Conservation (phyloP, 2,888 invertebrate genomes). For the Eupithecia centaureata region DNA sequence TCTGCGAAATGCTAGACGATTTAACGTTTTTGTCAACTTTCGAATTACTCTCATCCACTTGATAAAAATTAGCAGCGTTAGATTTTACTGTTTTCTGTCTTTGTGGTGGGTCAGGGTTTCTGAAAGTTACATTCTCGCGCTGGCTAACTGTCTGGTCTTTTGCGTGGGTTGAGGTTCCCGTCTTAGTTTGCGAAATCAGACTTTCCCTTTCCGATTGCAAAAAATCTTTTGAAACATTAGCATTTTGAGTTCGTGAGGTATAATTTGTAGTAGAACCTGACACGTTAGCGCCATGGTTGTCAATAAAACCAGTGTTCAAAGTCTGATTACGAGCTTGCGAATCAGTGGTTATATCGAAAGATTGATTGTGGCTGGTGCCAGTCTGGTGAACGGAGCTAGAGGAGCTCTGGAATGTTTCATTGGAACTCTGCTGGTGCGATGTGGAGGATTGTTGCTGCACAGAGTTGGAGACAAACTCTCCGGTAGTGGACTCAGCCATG, state of each 20-base stretch:
- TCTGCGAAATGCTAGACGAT: slow-evolving; percentile 68
- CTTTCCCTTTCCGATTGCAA: slow-evolving; percentile 75
- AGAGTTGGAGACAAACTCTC: slow-evolving; percentile 75
- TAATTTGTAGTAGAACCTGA: slow-evolving; percentile 58
- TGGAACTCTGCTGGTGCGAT: slow-evolving; percentile 73
- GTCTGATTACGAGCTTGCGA: slow-evolving; percentile 70
- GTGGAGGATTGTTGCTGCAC: slow-evolving; percentile 69
- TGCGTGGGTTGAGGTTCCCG: slow-evolving; percentile 44
- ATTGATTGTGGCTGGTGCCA: slow-evolving; percentile 69
- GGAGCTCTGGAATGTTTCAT: slow-evolving; percentile 74
- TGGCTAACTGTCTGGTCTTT: slow-evolving; percentile 59
- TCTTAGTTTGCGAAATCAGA: slow-evolving; percentile 61
- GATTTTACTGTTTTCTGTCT: slow-evolving; percentile 59
- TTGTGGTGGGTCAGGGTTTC: slow-evolving; percentile 60
- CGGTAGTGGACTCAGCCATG: slow-evolving; percentile 74
- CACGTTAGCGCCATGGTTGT: slow-evolving; percentile 57
- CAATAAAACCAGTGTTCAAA: slow-evolving; percentile 76
- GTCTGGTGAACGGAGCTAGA: slow-evolving; percentile 73
- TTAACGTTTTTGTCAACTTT: slow-evolving; percentile 60
- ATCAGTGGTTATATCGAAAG: slow-evolving; percentile 70
- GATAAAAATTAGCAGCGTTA: slow-evolving; percentile 45
- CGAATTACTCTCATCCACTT: slow-evolving; percentile 61
- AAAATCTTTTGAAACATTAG: slow-evolving; percentile 70
- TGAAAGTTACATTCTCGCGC: slow-evolving; percentile 54
- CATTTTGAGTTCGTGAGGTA: slow-evolving; percentile 65